Percentiles rank a stretch among this genome's conserved stretches.
phyloP scores from a whole-genome alignment of 2,797 vertebrate species.

The Odontamblyopus lacepedii region DNA sequence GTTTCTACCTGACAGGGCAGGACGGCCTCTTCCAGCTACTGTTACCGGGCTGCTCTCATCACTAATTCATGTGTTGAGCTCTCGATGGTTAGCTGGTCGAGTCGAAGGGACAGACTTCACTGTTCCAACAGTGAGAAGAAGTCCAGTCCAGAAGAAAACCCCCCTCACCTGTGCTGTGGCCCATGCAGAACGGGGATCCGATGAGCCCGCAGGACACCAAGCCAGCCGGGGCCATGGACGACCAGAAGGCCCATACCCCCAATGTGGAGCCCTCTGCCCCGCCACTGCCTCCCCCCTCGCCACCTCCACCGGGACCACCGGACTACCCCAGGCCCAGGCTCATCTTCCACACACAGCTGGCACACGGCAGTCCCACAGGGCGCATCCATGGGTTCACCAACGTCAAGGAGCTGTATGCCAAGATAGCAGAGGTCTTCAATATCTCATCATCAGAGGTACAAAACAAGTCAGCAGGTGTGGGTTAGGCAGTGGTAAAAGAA shows the following conservation, averaged over 20 bases:
- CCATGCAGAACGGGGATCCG: constrained; percentile 86
- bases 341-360: constrained; percentile 96
- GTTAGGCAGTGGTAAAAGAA: not conserved
- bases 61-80: constrained; percentile 75
- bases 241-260: constrained; percentile 53
- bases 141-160: constrained; percentile 58
- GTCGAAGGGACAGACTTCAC: constrained; percentile 35
- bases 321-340: constrained; percentile 83
- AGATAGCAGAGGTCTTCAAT: constrained; percentile 93
- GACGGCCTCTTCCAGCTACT: constrained; percentile 65
- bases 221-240: constrained; percentile 47
- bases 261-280: constrained; percentile 45
- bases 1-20: constrained; percentile 69
- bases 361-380: constrained; percentile 93
- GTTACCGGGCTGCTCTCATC: constrained; percentile 77
- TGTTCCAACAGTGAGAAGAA: constrained; percentile 20
- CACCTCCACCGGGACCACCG: constrained; percentile 69
- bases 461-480: not conserved
- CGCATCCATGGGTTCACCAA: constrained; percentile 96
- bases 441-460: constrained; percentile 94
- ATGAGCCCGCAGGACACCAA: constrained; percentile 73
- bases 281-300: constrained; percentile 63
- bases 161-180: constrained; percentile 56
- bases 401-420: constrained; percentile 93
- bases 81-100: constrained; percentile 35